These are phyloP conservation scores for Drosophila serrata DNA, from an alignment of 1,140 invertebrate genomes.

Conservation along the genomic window DNA sequence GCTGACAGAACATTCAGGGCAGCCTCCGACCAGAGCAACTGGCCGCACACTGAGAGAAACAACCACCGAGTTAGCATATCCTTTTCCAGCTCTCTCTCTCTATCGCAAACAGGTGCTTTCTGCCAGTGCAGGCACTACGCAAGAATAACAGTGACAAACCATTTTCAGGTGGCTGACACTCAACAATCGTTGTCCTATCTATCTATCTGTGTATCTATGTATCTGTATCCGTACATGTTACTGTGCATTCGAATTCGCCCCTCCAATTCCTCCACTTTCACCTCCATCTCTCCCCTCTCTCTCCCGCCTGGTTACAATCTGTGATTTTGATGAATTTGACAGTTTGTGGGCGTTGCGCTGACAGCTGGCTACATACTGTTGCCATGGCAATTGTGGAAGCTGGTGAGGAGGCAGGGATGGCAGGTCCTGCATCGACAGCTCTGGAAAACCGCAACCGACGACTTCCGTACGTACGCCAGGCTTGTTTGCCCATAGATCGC, in stretches of 20 bases:
- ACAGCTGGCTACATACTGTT: conserved; percentile 72
- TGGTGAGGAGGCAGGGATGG: not conserved
- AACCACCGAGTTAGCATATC: not conserved
- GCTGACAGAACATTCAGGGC: conserved; percentile 48
- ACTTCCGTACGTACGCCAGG: conserved; percentile 78
- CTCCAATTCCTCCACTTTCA: too few relatives aligned
- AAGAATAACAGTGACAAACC: conserved; percentile 57
- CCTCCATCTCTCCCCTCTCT: too few relatives aligned
- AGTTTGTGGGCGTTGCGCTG: conserved; percentile 84
- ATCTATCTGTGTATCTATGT: conserved; percentile 39
- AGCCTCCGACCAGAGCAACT: conserved; percentile 25
- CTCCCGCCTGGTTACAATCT: conserved; percentile 63
- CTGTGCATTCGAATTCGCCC: conserved; percentile 12
- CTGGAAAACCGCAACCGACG: conserved; percentile 78
- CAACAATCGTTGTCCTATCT: conserved; percentile 63
- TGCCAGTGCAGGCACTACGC: conserved; percentile 17
- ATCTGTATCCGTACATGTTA: conserved; percentile 15
- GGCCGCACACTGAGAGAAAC: conserved; percentile 28
- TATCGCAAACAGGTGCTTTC: not conserved
- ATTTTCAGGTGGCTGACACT: conserved; percentile 73
- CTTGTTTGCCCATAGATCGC: conserved; percentile 66
- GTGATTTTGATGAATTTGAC: conserved; percentile 85
- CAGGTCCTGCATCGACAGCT: conserved; percentile 43
- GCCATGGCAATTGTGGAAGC: conserved; percentile 61
- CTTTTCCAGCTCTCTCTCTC: not conserved